These are phyloP conservation scores for Enteromius fasciolatus DNA, from an alignment of 2,797 vertebrate species.

Conservation along the genomic window DNA sequence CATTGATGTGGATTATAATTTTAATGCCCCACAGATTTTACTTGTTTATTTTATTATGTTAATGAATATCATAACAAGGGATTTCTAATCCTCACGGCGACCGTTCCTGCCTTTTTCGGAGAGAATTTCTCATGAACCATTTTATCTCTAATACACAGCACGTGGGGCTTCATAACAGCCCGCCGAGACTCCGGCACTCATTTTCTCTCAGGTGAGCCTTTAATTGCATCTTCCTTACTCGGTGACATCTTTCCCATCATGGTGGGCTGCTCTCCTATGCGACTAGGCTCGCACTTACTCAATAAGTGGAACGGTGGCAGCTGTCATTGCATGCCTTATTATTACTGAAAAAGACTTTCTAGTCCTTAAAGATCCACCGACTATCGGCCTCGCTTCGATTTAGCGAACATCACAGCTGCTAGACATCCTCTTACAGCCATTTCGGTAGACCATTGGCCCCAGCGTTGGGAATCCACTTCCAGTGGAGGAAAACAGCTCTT, in stretches of 20 bases:
- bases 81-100: conserved; percentile 30
- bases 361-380: conserved; percentile 49
- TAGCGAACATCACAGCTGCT: conserved; percentile 30
- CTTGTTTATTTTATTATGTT: conserved; percentile 39
- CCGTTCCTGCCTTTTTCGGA: conserved; percentile 7
- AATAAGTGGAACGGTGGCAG: conserved; percentile 71
- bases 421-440: conserved; percentile 31
- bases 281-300: conserved; percentile 68
- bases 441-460: conserved; percentile 12
- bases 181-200: conserved; percentile 30
- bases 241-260: conserved; percentile 55
- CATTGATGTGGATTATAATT: conserved; percentile 22
- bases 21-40: conserved; percentile 4
- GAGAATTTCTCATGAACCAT: conserved; percentile 33
- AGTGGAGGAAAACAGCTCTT: conserved; percentile 52
- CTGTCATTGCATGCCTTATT: conserved; percentile 63
- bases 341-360: conserved; percentile 57
- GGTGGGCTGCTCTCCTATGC: conserved; percentile 60
- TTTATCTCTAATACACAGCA: conserved; percentile 48
- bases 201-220: conserved; percentile 55
- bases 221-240: conserved; percentile 60
- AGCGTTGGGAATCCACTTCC: conserved; percentile 19
- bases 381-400: conserved; percentile 48
- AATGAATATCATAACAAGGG: conserved; percentile 21
- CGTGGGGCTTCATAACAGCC: conserved; percentile 54